phyloP scores from a whole-genome alignment of 2,797 vertebrate genomes.

The Poecilia wingei region DNA sequence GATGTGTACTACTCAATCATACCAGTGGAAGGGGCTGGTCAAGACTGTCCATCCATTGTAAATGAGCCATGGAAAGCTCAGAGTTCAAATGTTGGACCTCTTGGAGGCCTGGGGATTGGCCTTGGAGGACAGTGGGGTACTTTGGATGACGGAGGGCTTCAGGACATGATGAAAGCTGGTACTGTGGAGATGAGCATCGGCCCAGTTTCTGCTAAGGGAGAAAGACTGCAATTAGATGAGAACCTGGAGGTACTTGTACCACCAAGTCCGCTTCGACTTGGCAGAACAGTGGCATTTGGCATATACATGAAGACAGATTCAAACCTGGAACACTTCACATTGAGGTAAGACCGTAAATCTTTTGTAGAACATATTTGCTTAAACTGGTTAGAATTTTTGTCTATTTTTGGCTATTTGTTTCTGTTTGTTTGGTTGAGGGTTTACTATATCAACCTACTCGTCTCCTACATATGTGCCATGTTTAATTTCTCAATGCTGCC shows the following conservation, averaged over 20 bases:
- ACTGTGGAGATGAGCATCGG: conserved; percentile 85
- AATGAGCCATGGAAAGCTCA: conserved; percentile 82
- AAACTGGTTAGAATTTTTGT: conserved; percentile 18
- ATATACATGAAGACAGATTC: conserved; percentile 86
- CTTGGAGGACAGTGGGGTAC: conserved; percentile 72
- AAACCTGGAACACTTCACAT: conserved; percentile 86
- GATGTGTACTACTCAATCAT: conserved; percentile 91
- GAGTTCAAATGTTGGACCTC: conserved; percentile 65
- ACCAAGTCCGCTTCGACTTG: conserved; percentile 87
- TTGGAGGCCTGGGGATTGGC: conserved; percentile 62
- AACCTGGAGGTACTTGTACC: conserved; percentile 88
- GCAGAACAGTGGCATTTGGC: conserved; percentile 88
- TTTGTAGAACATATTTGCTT: conserved; percentile 4
- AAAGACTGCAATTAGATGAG: conserved; percentile 85
- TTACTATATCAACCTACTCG: conserved; percentile 26
- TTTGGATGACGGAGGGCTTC: conserved; percentile 71
- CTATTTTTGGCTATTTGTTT: conserved; percentile 13
- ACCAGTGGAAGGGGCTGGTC: conserved; percentile 73
- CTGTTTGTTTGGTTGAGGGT: conserved; percentile 21
- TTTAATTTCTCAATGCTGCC: conserved; percentile 45
- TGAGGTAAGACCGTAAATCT: conserved; percentile 83
- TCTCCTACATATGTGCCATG: conserved; percentile 24
- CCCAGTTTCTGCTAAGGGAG: conserved; percentile 79
- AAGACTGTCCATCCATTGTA: conserved; percentile 81
- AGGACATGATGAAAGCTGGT: conserved; percentile 87